Base-by-base conservation (phyloP, 2,113 vertebrate genomes). In the Eulemur rufifrons region DNA sequence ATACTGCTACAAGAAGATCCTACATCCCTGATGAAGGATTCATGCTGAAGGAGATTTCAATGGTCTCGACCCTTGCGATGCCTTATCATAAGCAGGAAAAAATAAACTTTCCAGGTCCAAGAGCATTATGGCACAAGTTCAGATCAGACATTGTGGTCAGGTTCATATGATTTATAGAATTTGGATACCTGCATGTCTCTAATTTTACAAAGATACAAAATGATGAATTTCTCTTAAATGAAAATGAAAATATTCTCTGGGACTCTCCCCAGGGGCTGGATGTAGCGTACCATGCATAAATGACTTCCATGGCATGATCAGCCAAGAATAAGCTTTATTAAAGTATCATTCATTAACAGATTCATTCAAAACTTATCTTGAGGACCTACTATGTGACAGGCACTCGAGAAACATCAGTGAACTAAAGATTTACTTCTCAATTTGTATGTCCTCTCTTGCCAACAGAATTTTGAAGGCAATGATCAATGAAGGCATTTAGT, bases 291-390 rank as follows among this genome's bases (percentile, higher is more conserved):
- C 47, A 54, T 89, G 52, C 9, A 68, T 93, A 76, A 95, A 50
- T 69, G 89, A 76, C 17, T 66, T 76, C 37, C 9, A 9, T 91
- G 78, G 21, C 47, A 50, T n/a, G 4, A 42, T 7, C 18, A 66
- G 4, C 64, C 45, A 94, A 59, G 18, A 89, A 89, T 85, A 91
- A 88, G 6, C 3, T 95, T 96, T 93, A 81, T 82, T 77, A 77
- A 89, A 42, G 20, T 56, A 45, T 14, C 59, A 63, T 68, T 94
- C 59, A 86, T 69, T 94, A 63, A 83, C 15, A 86, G n/a, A 83
- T 73, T 66, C 1, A 78, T 85, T 85, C 21, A 86, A 8, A 94
- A 86, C 1, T 85, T 91, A 39, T n/a, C 87, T 88, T 92, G 54
- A 73, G 66, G 68, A 50, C 6, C 42, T 93, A 86, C 3, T 5